Evolutionary conservation across 2,113 vertebrate genomes (phyloP).

Genomic region (Plecturocebus donacophilus): DNA sequence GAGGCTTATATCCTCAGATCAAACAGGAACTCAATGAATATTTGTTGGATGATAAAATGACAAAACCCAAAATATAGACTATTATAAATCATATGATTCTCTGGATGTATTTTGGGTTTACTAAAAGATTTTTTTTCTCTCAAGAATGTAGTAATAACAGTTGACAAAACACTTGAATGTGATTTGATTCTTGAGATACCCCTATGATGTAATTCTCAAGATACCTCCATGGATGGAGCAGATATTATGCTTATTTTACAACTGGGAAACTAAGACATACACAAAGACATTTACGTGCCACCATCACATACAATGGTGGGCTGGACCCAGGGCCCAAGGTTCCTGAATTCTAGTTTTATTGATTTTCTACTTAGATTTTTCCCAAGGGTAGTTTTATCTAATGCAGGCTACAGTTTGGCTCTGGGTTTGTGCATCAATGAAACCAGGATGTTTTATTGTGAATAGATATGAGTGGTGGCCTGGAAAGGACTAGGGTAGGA

Average conservation of each 20-base stretch:
- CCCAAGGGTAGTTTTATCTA: neutral
- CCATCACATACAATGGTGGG: neutral
- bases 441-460: neutral
- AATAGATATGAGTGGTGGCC: neutral
- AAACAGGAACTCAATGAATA: conserved; percentile 18
- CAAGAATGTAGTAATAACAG: neutral
- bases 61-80: neutral
- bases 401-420: neutral
- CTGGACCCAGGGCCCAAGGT: neutral
- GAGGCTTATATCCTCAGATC: neutral
- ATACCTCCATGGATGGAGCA: neutral
- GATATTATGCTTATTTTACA: neutral
- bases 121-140: neutral
- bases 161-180: neutral
- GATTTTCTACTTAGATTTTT: neutral
- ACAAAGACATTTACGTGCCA: neutral
- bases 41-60: conserved; percentile 10
- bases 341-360: neutral
- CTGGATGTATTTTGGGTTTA: neutral
- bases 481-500: neutral
- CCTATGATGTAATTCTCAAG: neutral
- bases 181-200: neutral
- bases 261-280: conserved; percentile 4
- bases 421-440: neutral
- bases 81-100: neutral